Conservation (phyloP, 53 echinoderm and acorn worm genomes). For the Hippasteria phrygiana region DNA sequence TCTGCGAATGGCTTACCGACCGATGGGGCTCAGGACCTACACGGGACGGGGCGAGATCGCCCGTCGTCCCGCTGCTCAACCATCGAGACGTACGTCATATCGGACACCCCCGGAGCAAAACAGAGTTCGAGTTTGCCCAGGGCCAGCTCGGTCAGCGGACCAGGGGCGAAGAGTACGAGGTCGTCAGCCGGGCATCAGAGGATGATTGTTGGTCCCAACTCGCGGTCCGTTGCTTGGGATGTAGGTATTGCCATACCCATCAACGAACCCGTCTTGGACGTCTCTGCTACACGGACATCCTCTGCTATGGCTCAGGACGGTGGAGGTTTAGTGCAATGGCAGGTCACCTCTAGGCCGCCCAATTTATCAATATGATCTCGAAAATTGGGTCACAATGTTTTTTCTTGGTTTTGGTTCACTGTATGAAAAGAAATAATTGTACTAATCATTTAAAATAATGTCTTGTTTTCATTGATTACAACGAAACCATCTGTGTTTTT, state of each 20-base stretch:
- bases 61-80: slow-evolving; percentile 87
- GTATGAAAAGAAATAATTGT: too few species aligned
- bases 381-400: too few species aligned
- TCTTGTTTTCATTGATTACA: too few species aligned
- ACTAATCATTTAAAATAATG: too few species aligned
- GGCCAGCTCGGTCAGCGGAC: not conserved
- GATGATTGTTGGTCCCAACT: slow-evolving; percentile 14
- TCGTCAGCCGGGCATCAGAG: slow-evolving; percentile 3
- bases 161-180: not conserved
- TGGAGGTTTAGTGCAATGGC: slow-evolving; percentile 56
- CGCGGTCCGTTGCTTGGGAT: slow-evolving; percentile 74
- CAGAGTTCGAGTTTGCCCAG: not conserved
- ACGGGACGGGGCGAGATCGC: slow-evolving; percentile 37
- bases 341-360: slow-evolving; percentile 60
- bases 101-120: slow-evolving; percentile 51
- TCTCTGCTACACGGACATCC: slow-evolving; percentile 68
- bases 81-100: slow-evolving; percentile 88
- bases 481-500: too few species aligned
- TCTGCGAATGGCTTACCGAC: not conserved
- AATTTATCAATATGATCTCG: slow-evolving; percentile 47
- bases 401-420: too few species aligned
- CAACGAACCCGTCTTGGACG: slow-evolving; percentile 66
- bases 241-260: slow-evolving; percentile 64
- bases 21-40: slow-evolving; percentile 22
- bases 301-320: not conserved